Conservation (phyloP, 2,797 vertebrate species). For the Sciaenops ocellatus region DNA sequence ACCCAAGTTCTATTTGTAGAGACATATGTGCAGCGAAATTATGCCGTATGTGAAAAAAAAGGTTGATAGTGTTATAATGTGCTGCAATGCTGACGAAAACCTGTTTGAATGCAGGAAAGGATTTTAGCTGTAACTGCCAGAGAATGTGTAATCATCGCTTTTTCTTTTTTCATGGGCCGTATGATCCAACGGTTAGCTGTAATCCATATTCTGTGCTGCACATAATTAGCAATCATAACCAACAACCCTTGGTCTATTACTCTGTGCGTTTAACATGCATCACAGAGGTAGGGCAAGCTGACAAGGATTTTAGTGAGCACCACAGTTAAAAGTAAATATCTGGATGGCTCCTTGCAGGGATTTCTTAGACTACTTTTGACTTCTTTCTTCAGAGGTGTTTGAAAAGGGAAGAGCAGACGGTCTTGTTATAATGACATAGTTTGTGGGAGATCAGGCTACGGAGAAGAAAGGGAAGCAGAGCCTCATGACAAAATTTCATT, state of each 20-base stretch:
- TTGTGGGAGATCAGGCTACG: conserved; percentile 47
- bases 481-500: conserved; percentile 22
- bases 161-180: conserved; percentile 18
- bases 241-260: conserved; percentile 51
- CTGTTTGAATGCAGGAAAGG: conserved; percentile 38
- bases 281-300: conserved; percentile 37
- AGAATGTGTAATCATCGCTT: conserved; percentile 41
- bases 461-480: conserved; percentile 24
- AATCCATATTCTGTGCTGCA: conserved; percentile 50
- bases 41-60: conserved; percentile 21
- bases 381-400: conserved; percentile 60
- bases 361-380: conserved; percentile 53
- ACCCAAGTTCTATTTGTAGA: conserved; percentile 6
- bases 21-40: conserved; percentile 24
- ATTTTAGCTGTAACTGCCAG: conserved; percentile 25
- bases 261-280: conserved; percentile 55
- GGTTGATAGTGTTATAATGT: conserved; percentile 43
- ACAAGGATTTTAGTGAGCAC: conserved; percentile 40
- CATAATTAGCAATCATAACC: conserved; percentile 67
- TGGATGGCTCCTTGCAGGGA: conserved; percentile 46
- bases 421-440: conserved; percentile 64
- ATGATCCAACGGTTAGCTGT: conserved; percentile 41
- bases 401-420: conserved; percentile 37
- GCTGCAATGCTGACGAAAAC: conserved; percentile 24
- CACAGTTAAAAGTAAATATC: conserved; percentile 61